Base-by-base conservation (phyloP, 2,113 vertebrate species). In the Sarotherodon lohbergeri region DNA sequence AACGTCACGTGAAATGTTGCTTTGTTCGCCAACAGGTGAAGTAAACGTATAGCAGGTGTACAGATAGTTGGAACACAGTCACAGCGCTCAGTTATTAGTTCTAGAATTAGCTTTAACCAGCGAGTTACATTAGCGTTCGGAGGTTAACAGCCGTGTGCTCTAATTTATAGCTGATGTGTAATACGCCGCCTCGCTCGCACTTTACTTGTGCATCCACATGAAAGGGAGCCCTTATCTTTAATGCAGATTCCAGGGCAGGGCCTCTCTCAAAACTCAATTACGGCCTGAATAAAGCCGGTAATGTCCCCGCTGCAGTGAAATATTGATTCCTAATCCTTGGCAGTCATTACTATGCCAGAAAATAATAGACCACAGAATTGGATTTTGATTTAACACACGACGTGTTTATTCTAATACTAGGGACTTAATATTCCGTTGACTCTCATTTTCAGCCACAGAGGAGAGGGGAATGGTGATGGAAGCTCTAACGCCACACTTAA, bases 341-440 rank as follows among this genome's bases (percentile, higher is more conserved):
- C 94, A 92, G 94, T 96, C 94, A 96, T 96, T 95, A 96, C 93
- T 93, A 95, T 95, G 95, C 93, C 94, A 94, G 95, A 95, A 95
- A 96, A 94, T 95, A 96, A 96, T 95, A 95, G 96, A 96, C 82
- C 94, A 95, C 94, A 95, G 95, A 95, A 96, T 96, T 95, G 93
- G 93, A 96, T 95, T 96, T 95, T 95, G 93, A 96, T 96, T 96
- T 96, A 94, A 95, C 94, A 94, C 93, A 80, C 92, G 80, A 93
- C 94, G 90, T 95, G 94, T 96, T 94, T 96, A 96, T 95, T 96
- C 93, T 95, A 92, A 96, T 96, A 91, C 92, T 29, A 4, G 89
- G 78, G 90, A 94, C 91, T 94, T 96, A 95, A 96, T 95, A 95
- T 96, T 96, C 92, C 90, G 87, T 89, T 84, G 92, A 91, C 92